Evolutionary conservation across 2,113 vertebrate species (phyloP), one percentile per base, ranked within the genome.

Genomic region (Elephas maximus): DNA sequence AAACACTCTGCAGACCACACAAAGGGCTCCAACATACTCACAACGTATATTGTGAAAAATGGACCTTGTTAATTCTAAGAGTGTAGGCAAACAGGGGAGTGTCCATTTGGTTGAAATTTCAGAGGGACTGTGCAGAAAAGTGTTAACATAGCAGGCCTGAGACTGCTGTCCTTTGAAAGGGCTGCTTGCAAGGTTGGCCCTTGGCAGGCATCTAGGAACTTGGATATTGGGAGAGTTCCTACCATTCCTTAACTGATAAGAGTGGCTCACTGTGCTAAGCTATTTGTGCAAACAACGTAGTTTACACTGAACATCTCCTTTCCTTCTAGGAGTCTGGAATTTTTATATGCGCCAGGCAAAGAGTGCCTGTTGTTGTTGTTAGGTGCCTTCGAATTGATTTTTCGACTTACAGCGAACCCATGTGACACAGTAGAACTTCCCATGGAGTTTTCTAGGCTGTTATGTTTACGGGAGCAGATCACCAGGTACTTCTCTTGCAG

Each of bases 1-100:
- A 2, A 48, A 26, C 15, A 30, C 9, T 2, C 0, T 7, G 26
- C 5, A 17, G 28, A 2, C 8, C 0, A 8, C 57, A 7, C 1
- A 20, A 41, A 67, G 18, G 7, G 30, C 14, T 21, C 45, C 7
- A 2, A 48, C 44, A 33, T 80, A 24, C 28, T 71, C 44, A 71
- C 33, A 78, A 5, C 9, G 9, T 41, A 5, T 1, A 41, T 3
- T 51, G 28, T 0, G 14, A 30, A 67, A 57, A 91, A 33, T 0
- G 23, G 18, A 77, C 26, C 21, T 30, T 18, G 2, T 45, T 84
- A 21, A 81, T 69, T 78, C 3, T 24, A 51, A 44, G 51, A 82
- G 30, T 69, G 24, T 63, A 45, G 71, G 65, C 28, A 88, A 53
- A 71, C 0, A 26, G 20, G 24, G 24, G 24, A 17, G 24, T 48